A percentile compares a stretch with the other conserved stretches of the same genome.
Evolutionary conservation across 2,888 invertebrate species (phyloP).

Genomic region (Andrena hattorfiana): DNA sequence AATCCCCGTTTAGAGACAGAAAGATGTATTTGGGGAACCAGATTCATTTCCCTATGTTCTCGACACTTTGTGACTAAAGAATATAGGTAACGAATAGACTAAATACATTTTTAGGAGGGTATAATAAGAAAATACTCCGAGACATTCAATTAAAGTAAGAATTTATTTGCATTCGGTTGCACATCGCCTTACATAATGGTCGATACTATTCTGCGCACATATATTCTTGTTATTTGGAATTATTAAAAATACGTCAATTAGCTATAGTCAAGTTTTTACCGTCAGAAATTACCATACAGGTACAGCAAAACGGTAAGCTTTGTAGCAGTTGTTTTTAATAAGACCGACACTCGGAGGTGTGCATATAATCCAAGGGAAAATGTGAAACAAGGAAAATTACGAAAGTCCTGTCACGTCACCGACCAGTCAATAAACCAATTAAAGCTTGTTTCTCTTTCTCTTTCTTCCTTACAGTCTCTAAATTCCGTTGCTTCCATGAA

Average conservation of each 20-base stretch:
- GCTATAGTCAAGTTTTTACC: not conserved
- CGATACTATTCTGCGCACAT: not conserved
- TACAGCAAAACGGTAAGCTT: not conserved
- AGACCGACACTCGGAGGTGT: not conserved
- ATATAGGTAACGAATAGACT: no score
- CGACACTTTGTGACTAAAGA: no score
- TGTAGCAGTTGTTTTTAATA: not conserved
- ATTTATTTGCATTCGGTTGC: slow-evolving; percentile 28
- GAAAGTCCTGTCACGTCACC: slow-evolving; percentile 75
- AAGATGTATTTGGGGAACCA: no score
- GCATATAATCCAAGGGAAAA: not conserved
- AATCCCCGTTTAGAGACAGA: no score
- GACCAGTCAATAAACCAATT: slow-evolving; percentile 89
- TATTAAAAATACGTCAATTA: not conserved
- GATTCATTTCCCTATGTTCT: no score
- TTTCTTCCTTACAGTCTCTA: slow-evolving; percentile 97
- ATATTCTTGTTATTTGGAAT: not conserved
- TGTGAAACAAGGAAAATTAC: slow-evolving; percentile 9
- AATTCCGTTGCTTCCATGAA: slow-evolving; percentile 96
- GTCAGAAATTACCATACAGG: not conserved
- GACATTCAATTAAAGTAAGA: slow-evolving; percentile 15
- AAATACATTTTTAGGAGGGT: no score
- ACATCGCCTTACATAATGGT: not conserved
- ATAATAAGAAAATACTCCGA: not conserved
- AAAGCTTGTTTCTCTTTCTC: slow-evolving; percentile 97